A percentile compares a stretch with the other conserved stretches of the same genome.
Evolutionary conservation across 2,888 invertebrate species (phyloP).

Genomic region (Alentia gelatinosa): DNA sequence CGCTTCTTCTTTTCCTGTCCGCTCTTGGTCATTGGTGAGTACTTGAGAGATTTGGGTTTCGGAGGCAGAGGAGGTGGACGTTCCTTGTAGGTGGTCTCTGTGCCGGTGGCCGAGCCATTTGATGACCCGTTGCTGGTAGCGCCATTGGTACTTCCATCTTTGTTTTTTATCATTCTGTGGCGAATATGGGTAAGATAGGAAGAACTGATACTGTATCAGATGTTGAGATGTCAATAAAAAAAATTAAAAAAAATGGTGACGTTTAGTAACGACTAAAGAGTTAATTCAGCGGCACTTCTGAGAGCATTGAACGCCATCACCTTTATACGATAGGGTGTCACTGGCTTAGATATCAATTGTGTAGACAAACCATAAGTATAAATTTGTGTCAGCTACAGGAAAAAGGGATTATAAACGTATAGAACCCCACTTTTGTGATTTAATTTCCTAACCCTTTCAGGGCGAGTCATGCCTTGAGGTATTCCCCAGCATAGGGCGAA

Average conservation of each 20-base stretch:
- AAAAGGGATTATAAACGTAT: too few species aligned
- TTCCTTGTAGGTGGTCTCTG: slow-evolving; percentile 17
- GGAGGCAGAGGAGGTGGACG: not conserved
- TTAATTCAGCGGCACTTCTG: not conserved
- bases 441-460: too few species aligned
- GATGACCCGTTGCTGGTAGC: not conserved
- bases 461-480: too few species aligned
- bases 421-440: too few species aligned
- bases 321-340: not conserved
- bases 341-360: not conserved
- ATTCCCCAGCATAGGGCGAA: too few species aligned
- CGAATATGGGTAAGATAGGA: not conserved
- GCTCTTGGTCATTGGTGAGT: not conserved
- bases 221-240: not conserved
- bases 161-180: not conserved
- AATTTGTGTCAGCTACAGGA: too few species aligned
- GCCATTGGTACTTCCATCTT: not conserved
- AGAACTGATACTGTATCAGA: slow-evolving; percentile 5
- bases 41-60: not conserved
- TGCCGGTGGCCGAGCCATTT: not conserved
- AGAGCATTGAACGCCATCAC: not conserved
- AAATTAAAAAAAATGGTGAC: not conserved
- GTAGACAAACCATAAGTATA: too few species aligned
- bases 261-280: not conserved
- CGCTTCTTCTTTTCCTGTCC: not conserved